These are phyloP conservation scores for Proterorhinus semilunaris DNA, from an alignment of 2,113 vertebrate species.

Conservation along the genomic window DNA sequence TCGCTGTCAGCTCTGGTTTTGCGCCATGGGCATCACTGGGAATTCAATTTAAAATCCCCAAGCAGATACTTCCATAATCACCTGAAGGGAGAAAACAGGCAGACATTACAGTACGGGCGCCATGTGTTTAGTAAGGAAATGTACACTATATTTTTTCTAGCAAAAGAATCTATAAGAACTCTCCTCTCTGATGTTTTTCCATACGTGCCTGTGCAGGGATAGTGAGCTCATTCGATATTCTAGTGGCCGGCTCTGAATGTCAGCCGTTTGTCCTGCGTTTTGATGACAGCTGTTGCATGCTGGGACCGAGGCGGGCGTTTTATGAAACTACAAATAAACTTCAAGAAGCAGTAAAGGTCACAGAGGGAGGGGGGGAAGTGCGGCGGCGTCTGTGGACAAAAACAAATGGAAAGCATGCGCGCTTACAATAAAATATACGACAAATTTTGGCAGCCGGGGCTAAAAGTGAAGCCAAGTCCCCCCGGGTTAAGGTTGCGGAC, in stretches of 20 bases:
- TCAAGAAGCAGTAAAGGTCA: slow-evolving; percentile 29
- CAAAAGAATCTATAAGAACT: no score
- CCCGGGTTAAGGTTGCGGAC: slow-evolving; percentile 48
- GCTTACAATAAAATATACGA: slow-evolving; percentile 28
- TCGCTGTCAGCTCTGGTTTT: slow-evolving; percentile 38
- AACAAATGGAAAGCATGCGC: slow-evolving; percentile 7
- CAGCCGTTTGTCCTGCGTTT: slow-evolving; percentile 5
- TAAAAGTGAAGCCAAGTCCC: slow-evolving; percentile 33
- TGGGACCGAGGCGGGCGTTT: slow-evolving; percentile 8
- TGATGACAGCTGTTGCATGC: slow-evolving; percentile 3
- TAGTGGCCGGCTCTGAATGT: neutral
- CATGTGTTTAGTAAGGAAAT: neutral
- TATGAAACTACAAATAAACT: slow-evolving; percentile 18
- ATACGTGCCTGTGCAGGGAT: neutral
- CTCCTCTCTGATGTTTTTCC: neutral
- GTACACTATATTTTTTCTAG: neutral
- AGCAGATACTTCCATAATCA: slow-evolving; percentile 31
- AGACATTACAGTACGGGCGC: neutral
- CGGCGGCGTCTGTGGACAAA: neutral
- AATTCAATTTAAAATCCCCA: slow-evolving; percentile 32
- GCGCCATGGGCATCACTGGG: slow-evolving; percentile 9
- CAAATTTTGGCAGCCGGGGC: slow-evolving; percentile 13
- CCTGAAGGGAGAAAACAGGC: slow-evolving; percentile 1
- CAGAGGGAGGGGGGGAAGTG: slow-evolving; percentile 11
- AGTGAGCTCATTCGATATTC: neutral